Conservation (phyloP, 2,888 invertebrate genomes). For the Volucella zonaria region DNA sequence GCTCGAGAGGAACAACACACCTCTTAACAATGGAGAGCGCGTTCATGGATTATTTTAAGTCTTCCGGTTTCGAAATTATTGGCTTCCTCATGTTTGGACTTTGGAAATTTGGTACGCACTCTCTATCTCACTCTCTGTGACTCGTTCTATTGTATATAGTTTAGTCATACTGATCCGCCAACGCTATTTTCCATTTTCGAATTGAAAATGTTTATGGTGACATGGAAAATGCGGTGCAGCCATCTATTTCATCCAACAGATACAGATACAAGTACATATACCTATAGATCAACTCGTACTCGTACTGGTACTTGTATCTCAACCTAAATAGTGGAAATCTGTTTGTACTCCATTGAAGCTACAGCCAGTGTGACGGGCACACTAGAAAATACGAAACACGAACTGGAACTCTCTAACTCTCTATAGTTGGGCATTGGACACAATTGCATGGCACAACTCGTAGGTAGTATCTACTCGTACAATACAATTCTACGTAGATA, state of each 20-base stretch:
- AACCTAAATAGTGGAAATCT: slow-evolving; percentile 21
- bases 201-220: slow-evolving; percentile 41
- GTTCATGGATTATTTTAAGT: slow-evolving; percentile 33
- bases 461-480: too few relatives aligned
- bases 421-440: slow-evolving; percentile 65
- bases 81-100: slow-evolving; percentile 8
- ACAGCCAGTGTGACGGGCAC: slow-evolving; percentile 31
- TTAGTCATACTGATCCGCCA: slow-evolving; percentile 18
- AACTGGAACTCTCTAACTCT: slow-evolving; percentile 64
- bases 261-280: too few relatives aligned
- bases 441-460: background rate
- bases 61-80: slow-evolving; percentile 35
- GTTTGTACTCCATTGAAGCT: slow-evolving; percentile 3
- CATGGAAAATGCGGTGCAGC: slow-evolving; percentile 44
- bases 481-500: slow-evolving; percentile 16
- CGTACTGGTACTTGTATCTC: background rate
- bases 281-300: too few relatives aligned
- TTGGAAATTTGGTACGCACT: slow-evolving; percentile 12
- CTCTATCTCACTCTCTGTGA: background rate
- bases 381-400: background rate
- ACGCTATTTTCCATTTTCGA: slow-evolving; percentile 55
- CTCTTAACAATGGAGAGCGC: slow-evolving; percentile 18
- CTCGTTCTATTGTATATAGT: background rate
- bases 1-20: slow-evolving; percentile 13
- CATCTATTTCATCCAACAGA: slow-evolving; percentile 40